Evolutionary conservation across 1,140 invertebrate genomes (phyloP).

Genomic region (Caenorhabditis tropicalis): DNA sequence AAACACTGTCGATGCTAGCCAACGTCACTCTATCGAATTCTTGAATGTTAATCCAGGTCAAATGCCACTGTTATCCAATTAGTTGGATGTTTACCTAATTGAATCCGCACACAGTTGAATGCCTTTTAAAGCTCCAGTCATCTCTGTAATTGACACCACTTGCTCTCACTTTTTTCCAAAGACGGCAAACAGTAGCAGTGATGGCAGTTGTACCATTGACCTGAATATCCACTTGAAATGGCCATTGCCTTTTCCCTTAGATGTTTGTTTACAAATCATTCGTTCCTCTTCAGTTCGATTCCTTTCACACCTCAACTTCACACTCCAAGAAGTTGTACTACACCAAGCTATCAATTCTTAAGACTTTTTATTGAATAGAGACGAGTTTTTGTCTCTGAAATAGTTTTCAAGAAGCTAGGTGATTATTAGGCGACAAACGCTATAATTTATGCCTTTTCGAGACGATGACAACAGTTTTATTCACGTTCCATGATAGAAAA

Average conservation of each 20-base stretch:
- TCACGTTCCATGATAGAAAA: too few species aligned
- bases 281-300: neutral
- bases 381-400: too few species aligned
- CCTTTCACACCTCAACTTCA: neutral
- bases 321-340: too few species aligned
- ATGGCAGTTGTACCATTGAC: neutral
- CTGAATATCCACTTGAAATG: conserved; percentile 1
- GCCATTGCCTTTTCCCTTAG: neutral
- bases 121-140: neutral
- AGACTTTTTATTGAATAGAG: too few species aligned
- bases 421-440: too few species aligned
- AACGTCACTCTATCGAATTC: neutral
- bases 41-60: neutral
- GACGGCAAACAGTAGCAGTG: neutral
- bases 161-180: neutral
- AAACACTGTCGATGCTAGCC: neutral
- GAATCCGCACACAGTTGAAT: neutral
- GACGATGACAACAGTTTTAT: too few species aligned
- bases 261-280: conserved; percentile 13
- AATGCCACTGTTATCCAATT: neutral
- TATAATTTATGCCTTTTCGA: too few species aligned
- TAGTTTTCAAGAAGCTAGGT: too few species aligned
- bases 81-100: neutral
- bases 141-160: neutral
- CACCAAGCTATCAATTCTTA: too few species aligned